Conservation (phyloP, 2,113 vertebrate species). For the Parus major region DNA sequence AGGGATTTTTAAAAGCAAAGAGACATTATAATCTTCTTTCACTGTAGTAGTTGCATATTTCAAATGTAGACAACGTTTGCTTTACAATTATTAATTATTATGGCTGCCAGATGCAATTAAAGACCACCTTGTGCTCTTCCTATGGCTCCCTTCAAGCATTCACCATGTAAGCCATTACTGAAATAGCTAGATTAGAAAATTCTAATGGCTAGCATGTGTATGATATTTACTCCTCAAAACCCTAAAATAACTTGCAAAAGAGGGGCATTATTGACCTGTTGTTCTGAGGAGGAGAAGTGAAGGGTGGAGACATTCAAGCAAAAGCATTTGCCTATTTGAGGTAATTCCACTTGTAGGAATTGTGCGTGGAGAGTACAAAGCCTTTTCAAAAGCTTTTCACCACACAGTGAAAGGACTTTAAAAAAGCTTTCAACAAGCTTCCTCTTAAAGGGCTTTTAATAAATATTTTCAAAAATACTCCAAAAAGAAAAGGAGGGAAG, state of each 20-base stretch:
- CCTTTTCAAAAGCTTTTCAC: slow-evolving; percentile 23
- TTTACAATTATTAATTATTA: slow-evolving; percentile 29
- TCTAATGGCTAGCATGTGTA: background rate
- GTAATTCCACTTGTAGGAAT: background rate
- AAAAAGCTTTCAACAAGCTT: background rate
- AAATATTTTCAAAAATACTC: background rate
- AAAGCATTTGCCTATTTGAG: background rate
- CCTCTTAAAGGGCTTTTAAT: background rate
- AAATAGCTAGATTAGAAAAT: background rate
- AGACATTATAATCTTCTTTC: background rate
- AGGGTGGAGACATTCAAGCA: background rate
- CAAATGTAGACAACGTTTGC: background rate
- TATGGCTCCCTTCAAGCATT: background rate
- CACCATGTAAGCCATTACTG: background rate
- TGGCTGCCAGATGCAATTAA: background rate
- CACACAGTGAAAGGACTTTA: background rate
- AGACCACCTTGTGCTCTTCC: background rate
- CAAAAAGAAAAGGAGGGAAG: background rate
- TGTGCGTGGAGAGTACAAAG: background rate
- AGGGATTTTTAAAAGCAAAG: slow-evolving; percentile 36
- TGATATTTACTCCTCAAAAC: background rate
- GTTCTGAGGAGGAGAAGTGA: background rate
- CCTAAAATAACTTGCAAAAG: background rate
- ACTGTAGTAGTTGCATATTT: background rate
- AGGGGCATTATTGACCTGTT: background rate